Percentiles rank a stretch among this genome's conserved stretches.
phyloP scores from a whole-genome alignment of 2,797 vertebrate species.

The Poeciliopsis turneri region DNA sequence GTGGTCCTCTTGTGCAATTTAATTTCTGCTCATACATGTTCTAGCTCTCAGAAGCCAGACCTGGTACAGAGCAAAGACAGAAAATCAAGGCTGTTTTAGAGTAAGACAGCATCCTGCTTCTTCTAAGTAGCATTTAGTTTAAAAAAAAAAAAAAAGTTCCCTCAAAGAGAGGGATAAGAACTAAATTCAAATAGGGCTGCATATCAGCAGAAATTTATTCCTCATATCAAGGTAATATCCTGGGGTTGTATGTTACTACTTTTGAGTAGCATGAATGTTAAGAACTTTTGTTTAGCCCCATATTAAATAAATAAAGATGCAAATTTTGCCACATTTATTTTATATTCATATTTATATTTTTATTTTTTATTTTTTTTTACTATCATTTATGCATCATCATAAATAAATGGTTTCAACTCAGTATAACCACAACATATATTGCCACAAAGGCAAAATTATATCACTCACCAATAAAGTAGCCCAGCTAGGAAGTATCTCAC shows the following conservation, averaged over 20 bases:
- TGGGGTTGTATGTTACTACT: not conserved
- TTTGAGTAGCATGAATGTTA: not conserved
- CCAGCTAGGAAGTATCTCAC: conserved; percentile 33
- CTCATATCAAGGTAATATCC: not conserved
- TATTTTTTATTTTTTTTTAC: not conserved
- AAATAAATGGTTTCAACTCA: not conserved
- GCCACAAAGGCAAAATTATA: conserved; percentile 1
- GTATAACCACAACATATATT: conserved; percentile 22
- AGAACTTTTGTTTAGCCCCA: not conserved
- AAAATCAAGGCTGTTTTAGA: not conserved
- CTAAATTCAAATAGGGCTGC: not conserved
- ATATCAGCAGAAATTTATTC: not conserved
- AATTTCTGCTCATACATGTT: not conserved
- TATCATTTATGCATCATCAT: conserved; percentile 5
- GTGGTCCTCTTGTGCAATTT: not conserved
- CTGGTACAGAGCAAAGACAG: not conserved
- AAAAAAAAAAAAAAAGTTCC: too few relatives aligned
- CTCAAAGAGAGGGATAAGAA: not conserved
- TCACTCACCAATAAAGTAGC: conserved; percentile 12
- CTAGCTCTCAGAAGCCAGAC: not conserved
- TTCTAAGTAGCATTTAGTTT: not conserved
- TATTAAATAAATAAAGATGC: not conserved
- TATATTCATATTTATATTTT: too few relatives aligned
- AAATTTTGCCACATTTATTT: not conserved
- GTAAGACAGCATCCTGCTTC: not conserved